phyloP scores from a whole-genome alignment of 2,113 vertebrate species.

The Craseonycteris thonglongyai region DNA sequence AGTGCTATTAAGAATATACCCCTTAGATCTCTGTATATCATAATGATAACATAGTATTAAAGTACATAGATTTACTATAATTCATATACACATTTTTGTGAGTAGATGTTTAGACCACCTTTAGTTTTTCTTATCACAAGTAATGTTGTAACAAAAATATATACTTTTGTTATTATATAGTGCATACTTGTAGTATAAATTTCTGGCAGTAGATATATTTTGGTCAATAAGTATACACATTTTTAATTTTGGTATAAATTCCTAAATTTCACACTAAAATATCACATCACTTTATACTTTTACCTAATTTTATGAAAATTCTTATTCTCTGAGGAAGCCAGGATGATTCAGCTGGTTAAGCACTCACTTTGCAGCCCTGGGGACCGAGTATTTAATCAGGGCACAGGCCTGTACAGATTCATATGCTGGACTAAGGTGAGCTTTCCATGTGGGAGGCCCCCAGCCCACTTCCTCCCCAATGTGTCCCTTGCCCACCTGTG shows the following conservation, averaged over 20 bases:
- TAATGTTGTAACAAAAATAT: neutral
- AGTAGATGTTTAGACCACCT: neutral
- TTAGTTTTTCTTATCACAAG: neutral
- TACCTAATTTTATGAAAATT: neutral
- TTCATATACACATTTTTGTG: neutral
- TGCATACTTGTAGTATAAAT: neutral
- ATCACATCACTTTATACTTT: neutral
- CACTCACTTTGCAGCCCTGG: no score
- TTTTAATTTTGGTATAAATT: neutral
- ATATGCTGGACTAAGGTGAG: no score
- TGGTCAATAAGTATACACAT: neutral
- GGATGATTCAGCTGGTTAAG: no score
- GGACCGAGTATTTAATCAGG: no score
- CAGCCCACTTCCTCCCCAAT: no score
- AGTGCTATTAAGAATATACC: neutral
- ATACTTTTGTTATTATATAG: neutral
- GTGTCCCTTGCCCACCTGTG: no score
- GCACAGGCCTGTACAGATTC: no score
- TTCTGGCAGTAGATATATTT: neutral
- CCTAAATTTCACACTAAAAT: neutral
- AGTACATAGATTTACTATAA: neutral
- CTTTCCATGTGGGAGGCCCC: no score
- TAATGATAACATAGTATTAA: neutral
- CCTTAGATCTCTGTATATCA: neutral
- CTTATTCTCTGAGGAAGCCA: no score